A percentile compares a stretch with the other conserved stretches of the same genome.
Evolutionary conservation across 37 sponge, comb jelly and placozoan genomes (phyloP).

Genomic region (Cliona cf. orientalis): DNA sequence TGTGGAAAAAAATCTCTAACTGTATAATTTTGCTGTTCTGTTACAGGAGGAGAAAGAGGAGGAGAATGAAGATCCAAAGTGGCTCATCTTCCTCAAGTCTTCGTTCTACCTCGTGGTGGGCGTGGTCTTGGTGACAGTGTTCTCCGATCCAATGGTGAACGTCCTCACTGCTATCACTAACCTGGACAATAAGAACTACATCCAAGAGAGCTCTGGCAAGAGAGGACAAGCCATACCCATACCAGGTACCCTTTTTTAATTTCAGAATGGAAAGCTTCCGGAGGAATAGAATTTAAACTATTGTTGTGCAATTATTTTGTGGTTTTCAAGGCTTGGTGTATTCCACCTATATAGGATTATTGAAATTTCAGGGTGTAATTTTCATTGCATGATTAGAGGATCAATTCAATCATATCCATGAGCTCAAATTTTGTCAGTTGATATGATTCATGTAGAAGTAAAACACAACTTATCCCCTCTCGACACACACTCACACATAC

Average conservation of each 20-base stretch:
- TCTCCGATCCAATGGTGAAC: constrained; percentile 92
- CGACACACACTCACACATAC: neutral
- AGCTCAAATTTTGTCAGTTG: neutral
- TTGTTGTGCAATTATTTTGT: too few relatives aligned
- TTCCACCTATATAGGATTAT: too few relatives aligned
- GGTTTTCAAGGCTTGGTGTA: too few relatives aligned
- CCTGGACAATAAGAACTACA: constrained; percentile 35
- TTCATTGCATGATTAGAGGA: too few relatives aligned
- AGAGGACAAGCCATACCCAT: constrained; percentile 74
- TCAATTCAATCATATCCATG: too few relatives aligned
- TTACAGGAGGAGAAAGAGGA: too few relatives aligned
- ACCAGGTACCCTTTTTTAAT: constrained; percentile 48
- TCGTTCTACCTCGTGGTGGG: constrained; percentile 53
- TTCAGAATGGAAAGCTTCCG: too few relatives aligned
- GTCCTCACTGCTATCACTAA: constrained; percentile 78
- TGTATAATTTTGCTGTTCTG: too few relatives aligned
- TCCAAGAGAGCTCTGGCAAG: neutral
- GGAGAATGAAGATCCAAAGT: constrained; percentile 67
- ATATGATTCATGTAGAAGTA: neutral
- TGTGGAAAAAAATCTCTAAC: neutral
- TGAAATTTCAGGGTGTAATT: too few relatives aligned
- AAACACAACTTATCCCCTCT: neutral
- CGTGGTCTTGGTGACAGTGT: constrained; percentile 79
- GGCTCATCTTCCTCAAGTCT: constrained; percentile 76
- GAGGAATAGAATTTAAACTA: too few relatives aligned